Conservation (phyloP, 2,888 invertebrate genomes). For the Catonia carolina region DNA sequence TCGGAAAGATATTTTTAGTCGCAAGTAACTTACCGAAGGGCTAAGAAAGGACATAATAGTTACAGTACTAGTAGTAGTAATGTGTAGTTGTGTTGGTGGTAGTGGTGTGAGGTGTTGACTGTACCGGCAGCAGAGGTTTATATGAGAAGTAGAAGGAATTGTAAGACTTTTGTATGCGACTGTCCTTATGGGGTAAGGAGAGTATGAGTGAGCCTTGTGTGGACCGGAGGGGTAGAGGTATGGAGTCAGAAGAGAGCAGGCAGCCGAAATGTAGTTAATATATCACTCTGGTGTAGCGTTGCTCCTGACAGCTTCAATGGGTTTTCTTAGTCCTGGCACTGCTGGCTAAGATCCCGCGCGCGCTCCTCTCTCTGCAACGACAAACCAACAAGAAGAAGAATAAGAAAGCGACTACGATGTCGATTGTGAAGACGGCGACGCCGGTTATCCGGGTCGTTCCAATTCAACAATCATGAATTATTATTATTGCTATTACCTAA, state of each 20-base stretch:
- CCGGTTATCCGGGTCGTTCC: too few relatives aligned
- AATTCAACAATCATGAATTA: too few relatives aligned
- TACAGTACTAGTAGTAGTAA: too few relatives aligned
- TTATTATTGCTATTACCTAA: too few relatives aligned
- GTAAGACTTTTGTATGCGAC: slow-evolving; percentile 5
- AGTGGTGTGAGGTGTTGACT: slow-evolving; percentile 20
- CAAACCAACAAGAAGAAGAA: background rate
- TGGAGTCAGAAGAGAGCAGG: slow-evolving; percentile 19
- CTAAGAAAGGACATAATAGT: too few relatives aligned
- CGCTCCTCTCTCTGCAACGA: background rate
- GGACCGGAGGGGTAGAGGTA: slow-evolving; percentile 20
- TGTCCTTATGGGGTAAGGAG: background rate
- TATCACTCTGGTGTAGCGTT: slow-evolving; percentile 40
- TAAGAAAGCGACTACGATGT: too few relatives aligned
- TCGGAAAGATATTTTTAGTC: too few relatives aligned
- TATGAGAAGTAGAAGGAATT: background rate
- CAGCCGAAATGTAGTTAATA: slow-evolving; percentile 40
- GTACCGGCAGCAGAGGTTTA: background rate
- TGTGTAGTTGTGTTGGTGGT: too few relatives aligned
- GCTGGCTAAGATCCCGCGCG: background rate
- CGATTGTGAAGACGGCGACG: too few relatives aligned
- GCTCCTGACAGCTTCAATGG: slow-evolving; percentile 42
- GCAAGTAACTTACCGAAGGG: too few relatives aligned
- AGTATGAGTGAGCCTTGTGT: background rate
- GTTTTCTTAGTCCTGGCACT: slow-evolving; percentile 31